Base-by-base conservation (phyloP, 1,140 invertebrate genomes). In the Neuroterus valhalla region DNA sequence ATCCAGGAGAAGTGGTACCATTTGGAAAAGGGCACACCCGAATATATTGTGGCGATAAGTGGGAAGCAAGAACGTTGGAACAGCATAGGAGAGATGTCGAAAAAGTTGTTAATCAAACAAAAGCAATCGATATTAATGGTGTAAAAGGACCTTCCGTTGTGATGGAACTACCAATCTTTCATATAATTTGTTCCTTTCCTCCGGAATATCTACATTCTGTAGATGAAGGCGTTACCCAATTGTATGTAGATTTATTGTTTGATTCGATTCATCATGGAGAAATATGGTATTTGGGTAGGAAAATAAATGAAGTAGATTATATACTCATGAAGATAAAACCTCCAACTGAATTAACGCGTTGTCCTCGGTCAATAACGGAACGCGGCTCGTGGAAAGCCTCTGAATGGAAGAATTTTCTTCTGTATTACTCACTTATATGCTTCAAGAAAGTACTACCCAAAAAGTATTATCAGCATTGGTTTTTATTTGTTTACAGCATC, bases 371-470 rank as follows among this genome's bases (percentile, higher is more conserved):
- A 2, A n/a, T 82, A 21, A 46, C 69, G 1, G 75, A 78, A 11
- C 45, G 78, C 12, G 31, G 43, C 17, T 70, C 31, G 55, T 83
- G 75, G 77, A 84, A 84, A 71, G 81, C 83, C 10, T 78, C 76
- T 8, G 68, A 74, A 17, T 76, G 31, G 31, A 76, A 74, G 45
- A 50, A 74, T 70, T 76, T 79, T 52, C 72, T 75, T 43, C 44
- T 76, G 15, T 75, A 74, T 14, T 76, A 76, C 38, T 78, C 77
- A 1, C 12, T 76, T 12, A 43, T 68, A 3, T 69, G 52, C 69
- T 8, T 70, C 10, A 72, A 73, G 55, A 21, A 71, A 66, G 23
- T 8, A 15, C 4, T 26, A 4, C 26, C 26, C 2, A 26, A 44
- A 17, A 43, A 31, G 6, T 76, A 68, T 69, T 78, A 75, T 19